Conservation (phyloP, 1,140 invertebrate genomes). For the Pseudobourletiella spinata region DNA sequence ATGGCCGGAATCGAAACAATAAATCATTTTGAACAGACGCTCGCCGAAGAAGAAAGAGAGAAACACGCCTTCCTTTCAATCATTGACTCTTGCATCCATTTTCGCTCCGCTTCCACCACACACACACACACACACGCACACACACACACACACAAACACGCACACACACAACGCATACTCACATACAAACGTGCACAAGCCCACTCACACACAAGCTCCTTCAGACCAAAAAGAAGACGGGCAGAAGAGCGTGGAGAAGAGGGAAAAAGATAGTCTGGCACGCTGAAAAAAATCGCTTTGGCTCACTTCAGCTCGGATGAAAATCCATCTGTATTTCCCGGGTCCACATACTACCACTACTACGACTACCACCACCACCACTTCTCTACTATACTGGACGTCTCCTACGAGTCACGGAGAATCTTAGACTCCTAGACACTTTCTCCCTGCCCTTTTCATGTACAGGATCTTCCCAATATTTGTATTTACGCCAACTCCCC, state of each 20-base stretch:
- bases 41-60: slow-evolving; percentile 24
- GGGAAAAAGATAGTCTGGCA: slow-evolving; percentile 1
- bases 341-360: too few relatives aligned
- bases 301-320: slow-evolving; percentile 9
- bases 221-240: not conserved
- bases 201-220: too few relatives aligned
- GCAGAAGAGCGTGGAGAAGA: slow-evolving; percentile 6
- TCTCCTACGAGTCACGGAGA: not conserved
- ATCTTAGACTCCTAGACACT: not conserved
- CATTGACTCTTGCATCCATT: slow-evolving; percentile 31
- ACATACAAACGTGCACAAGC: not conserved
- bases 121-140: not conserved
- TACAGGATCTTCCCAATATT: not conserved
- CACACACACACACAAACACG: not conserved
- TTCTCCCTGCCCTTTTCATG: slow-evolving; percentile 8
- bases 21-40: slow-evolving; percentile 35
- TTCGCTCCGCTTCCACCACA: slow-evolving; percentile 19
- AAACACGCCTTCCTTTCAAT: slow-evolving; percentile 36
- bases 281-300: slow-evolving; percentile 8
- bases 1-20: slow-evolving; percentile 35
- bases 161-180: not conserved
- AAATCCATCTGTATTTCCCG: slow-evolving; percentile 11
- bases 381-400: not conserved
- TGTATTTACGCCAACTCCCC: not conserved
- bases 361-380: not conserved